Base-by-base conservation (phyloP, 2,797 vertebrate species). In the Anniella stebbinsi region DNA sequence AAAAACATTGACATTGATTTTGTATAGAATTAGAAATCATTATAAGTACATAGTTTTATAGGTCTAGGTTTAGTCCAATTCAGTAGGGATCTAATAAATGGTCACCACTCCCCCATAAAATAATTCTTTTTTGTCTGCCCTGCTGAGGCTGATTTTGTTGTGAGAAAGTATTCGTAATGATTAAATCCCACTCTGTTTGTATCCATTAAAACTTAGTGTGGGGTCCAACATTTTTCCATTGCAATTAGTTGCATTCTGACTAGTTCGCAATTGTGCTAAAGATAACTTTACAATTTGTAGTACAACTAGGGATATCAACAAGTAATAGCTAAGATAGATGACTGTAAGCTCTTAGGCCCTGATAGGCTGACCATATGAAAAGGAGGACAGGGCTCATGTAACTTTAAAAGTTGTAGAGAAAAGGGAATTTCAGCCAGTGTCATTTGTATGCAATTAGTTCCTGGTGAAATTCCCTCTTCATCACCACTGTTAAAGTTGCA, bases 121-220 rank as follows among this genome's bases (percentile, higher is more conserved):
- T 3, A 57, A n/a, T 72, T 72, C 48, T 72, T 85, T 85, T 73
- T 57, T 54, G 12, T 36, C 21, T 73, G 45, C 7, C 84, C 69
- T 73, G 69, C 69, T 57, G 84, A 73, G 84, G 28, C 54, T 73
- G 54, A 70, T 73, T 85, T 69, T 73, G 69, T 72, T 54, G n/a
- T 28, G 67, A 73, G 48, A 57, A 57, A 38, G 36, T 57, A 25
- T 73, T 85, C 70, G 36, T 85, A 73, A 54, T 72, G 54, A 54
- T 85, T 54, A 72, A 57, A 73, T 36, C 69, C 69, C 33, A 85
- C 57, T 23, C 11, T 73, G 54, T 85, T 73, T 54, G 12, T 73
- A 73, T 73, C n/a, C 33, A 85, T 30, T 54, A 48, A 85, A n/a
- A n/a, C 48, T 54, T 48, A 54, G 48, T 72, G 73, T 69, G 75